Evolutionary conservation across 2,888 invertebrate genomes (phyloP).

Genomic region (Seladonia tumulorum): DNA sequence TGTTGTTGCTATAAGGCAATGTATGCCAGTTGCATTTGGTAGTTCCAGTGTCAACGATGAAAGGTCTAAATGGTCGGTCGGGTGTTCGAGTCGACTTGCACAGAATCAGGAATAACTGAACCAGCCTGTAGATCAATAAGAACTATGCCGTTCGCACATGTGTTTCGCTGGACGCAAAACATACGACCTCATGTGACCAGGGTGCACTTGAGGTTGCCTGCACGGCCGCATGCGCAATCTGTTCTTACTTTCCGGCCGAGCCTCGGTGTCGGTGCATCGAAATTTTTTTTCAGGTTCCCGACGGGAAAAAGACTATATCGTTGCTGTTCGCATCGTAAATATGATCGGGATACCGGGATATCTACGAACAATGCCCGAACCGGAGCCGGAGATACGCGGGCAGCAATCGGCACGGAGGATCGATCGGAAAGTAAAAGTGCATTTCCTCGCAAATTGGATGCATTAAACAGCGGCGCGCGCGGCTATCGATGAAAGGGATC

Average conservation of each 20-base stretch:
- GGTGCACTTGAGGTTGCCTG: not conserved
- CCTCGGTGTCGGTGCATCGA: not conserved
- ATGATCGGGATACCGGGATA: not conserved
- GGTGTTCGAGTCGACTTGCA: not conserved
- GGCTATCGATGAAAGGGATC: conserved; percentile 28
- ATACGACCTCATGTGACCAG: not conserved
- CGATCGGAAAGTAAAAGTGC: conserved; percentile 10
- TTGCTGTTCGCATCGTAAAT: not conserved
- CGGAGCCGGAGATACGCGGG: not conserved
- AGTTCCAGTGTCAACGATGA: too few relatives aligned
- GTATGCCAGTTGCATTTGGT: too few relatives aligned
- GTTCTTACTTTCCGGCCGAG: not conserved
- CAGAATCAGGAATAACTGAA: not conserved
- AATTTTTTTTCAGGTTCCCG: not conserved
- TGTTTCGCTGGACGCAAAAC: not conserved
- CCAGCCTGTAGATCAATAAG: not conserved
- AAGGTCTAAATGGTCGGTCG: not conserved
- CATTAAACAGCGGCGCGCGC: not conserved
- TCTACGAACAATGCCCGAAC: not conserved
- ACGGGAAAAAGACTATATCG: not conserved
- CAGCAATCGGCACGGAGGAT: not conserved
- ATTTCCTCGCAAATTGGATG: conserved; percentile 17
- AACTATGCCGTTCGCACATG: not conserved
- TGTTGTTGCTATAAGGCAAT: too few relatives aligned
- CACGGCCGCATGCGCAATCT: not conserved